Base-by-base conservation (phyloP, 2,797 vertebrate species). In the Sebastes iracundus region DNA sequence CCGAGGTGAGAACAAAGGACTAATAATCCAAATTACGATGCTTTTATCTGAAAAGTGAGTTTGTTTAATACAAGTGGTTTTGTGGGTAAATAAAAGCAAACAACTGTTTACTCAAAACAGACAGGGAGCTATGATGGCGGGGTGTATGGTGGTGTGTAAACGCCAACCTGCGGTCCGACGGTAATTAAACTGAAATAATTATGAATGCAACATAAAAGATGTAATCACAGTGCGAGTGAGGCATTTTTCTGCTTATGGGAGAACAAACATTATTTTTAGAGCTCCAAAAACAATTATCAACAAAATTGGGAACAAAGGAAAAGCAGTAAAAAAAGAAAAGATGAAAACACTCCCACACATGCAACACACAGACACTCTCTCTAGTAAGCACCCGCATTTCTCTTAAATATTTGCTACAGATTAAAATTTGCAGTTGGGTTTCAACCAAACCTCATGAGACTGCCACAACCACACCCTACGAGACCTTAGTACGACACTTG, bases 401-500 rank as follows among this genome's bases (percentile, higher is more conserved):
- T 79, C 81, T 68, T 55, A 53, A 77, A 68, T 71, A 67, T 81
- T 88, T 16, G 11, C 78, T 65, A 70, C 87, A 88, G 68, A 92
- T 84, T 79, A 46, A 87, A 91, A 93, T 84, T 91, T 91, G 87
- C 80, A 88, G 81, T 87, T 89, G 88, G 90, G 80, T 87, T 86
- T 80, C 46, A 72, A 90, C 82, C 88, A 88, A 92, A 93, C 89
- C 92, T 87, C 82, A 84, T 33, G 72, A 87, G 88, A 89, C 86
- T 84, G 67, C 84, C 90, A 87, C 88, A 88, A 87, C 92, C 95
- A 93, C 95, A 90, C 93, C 94, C 94, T 72, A 30, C 42, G 75
- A 94, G 82, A 90, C 93, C 93, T 94, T 90, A 92, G 90, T 80
- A 69, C 61, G 85, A 88, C 91, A 90, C 91, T 91, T 75, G 64